Evolutionary conservation across 2,113 vertebrate species (phyloP).

Genomic region (Turdus rufiventris): DNA sequence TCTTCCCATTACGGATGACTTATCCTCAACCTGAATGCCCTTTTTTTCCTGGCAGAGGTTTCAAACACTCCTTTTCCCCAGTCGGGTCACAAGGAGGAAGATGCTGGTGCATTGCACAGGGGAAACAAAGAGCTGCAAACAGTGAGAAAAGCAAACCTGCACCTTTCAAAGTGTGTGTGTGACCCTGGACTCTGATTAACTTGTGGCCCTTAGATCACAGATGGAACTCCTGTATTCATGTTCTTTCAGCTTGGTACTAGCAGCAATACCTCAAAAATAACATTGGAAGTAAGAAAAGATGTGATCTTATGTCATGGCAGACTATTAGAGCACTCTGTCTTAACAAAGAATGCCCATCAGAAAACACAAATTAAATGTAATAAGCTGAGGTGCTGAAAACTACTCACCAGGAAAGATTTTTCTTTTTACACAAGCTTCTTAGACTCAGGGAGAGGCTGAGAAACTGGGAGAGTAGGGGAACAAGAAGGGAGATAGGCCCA

Average conservation of each 20-base stretch:
- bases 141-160: background rate
- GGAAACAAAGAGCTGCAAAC: fast-evolving
- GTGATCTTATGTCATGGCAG: background rate
- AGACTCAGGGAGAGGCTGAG: background rate
- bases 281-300: background rate
- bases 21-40: too few species aligned
- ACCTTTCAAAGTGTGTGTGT: background rate
- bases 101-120: background rate
- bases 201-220: background rate
- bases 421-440: background rate
- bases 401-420: background rate
- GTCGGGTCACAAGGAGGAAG: fast-evolving
- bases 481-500: background rate
- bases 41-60: background rate
- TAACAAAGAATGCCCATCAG: background rate
- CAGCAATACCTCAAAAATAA: background rate
- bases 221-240: background rate
- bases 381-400: background rate
- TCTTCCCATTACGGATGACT: background rate
- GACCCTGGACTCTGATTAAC: background rate
- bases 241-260: background rate
- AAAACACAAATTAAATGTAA: background rate
- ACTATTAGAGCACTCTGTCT: background rate
- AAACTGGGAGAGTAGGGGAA: background rate
- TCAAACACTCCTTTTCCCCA: background rate